These are phyloP conservation scores for Masnerella sp. DNA, from an alignment of 2,888 invertebrate species.

Conservation along the genomic window DNA sequence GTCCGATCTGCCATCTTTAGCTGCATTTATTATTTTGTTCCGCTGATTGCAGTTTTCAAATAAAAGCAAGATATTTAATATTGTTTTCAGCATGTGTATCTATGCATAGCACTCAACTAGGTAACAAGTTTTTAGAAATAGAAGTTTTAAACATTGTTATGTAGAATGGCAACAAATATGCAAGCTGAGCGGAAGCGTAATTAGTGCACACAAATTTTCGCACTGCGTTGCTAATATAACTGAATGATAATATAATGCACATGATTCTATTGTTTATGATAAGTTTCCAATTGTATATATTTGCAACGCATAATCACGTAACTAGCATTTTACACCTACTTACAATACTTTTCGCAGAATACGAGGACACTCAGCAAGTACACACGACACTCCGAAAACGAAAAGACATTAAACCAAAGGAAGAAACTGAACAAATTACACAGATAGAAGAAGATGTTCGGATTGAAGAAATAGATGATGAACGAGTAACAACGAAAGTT, in stretches of 20 bases:
- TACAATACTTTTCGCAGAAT: conserved; percentile 78
- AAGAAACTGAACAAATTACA: conserved; percentile 70
- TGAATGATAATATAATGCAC: too few species aligned
- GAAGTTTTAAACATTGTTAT: too few species aligned
- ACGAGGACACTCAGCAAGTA: conserved; percentile 78
- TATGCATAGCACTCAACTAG: too few species aligned
- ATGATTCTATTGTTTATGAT: too few species aligned
- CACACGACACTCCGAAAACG: conserved; percentile 76
- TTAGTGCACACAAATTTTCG: not conserved
- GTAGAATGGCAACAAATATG: not conserved
- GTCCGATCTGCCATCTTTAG: too few species aligned
- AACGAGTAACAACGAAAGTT: conserved; percentile 22
- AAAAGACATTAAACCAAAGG: conserved; percentile 73
- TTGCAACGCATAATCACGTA: conserved; percentile 33
- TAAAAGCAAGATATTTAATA: too few species aligned
- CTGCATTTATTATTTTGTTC: too few species aligned
- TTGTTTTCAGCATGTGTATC: too few species aligned
- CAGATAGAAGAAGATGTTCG: conserved; percentile 74
- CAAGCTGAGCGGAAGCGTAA: conserved; percentile 2
- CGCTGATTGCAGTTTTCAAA: too few species aligned
- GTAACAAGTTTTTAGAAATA: too few species aligned
- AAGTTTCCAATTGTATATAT: conserved; percentile 14
- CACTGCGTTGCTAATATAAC: not conserved
- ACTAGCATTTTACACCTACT: conserved; percentile 72
- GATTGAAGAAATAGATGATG: conserved; percentile 69